Percentiles rank a stretch among this genome's conserved stretches.
phyloP scores from a whole-genome alignment of 1,140 invertebrate species.

The Ceratina calcarata region DNA sequence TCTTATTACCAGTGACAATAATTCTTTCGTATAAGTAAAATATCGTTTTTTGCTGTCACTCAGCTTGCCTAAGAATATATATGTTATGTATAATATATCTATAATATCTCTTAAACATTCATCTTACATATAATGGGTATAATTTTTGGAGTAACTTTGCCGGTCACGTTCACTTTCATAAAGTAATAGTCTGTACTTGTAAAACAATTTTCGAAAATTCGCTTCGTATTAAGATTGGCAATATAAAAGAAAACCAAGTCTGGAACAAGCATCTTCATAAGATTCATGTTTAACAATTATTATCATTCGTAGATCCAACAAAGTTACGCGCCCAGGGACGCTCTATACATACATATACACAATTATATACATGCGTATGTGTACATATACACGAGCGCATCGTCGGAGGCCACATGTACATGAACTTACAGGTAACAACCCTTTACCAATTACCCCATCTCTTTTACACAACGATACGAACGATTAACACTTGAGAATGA shows the following conservation, averaged over 20 bases:
- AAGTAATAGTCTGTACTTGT: neutral
- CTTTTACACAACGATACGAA: constrained; percentile 71
- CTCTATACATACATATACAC: constrained; percentile 25
- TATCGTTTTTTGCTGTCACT: constrained; percentile 64
- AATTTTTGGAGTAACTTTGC: constrained; percentile 9
- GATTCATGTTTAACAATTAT: neutral
- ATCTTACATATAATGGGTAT: constrained; percentile 29
- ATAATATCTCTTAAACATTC: constrained; percentile 32
- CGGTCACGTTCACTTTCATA: neutral
- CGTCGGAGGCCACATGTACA: constrained; percentile 22
- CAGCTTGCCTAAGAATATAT: constrained; percentile 39
- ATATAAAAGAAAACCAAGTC: constrained; percentile 4
- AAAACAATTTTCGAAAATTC: constrained; percentile 1
- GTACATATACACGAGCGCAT: constrained; percentile 17
- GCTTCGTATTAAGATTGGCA: neutral
- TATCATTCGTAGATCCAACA: neutral
- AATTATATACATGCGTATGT: constrained; percentile 1
- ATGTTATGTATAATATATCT: constrained; percentile 9
- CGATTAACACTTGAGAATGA: constrained; percentile 58
- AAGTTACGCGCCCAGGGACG: constrained; percentile 18
- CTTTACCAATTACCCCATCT: constrained; percentile 46
- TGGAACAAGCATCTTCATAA: neutral
- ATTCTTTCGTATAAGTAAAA: constrained; percentile 68
- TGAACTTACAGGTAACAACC: constrained; percentile 53
- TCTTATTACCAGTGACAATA: constrained; percentile 62